phyloP scores from a whole-genome alignment of 2,888 invertebrate genomes.

The Drosophila mimetica region DNA sequence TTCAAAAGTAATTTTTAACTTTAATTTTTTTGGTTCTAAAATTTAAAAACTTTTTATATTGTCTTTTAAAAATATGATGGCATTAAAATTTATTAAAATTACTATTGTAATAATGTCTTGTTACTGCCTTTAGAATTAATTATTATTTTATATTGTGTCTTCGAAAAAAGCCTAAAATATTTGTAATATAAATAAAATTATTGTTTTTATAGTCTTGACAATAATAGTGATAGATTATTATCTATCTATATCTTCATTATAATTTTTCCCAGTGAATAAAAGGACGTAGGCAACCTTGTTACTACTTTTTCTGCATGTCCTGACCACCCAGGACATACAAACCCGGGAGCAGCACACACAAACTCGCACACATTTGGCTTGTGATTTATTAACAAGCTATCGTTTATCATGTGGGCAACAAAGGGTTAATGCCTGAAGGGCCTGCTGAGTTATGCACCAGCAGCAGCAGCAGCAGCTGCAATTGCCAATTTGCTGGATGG shows the following conservation, averaged over 20 bases:
- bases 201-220: too few relatives aligned
- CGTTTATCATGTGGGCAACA: slow-evolving; percentile 76
- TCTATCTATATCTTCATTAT: too few relatives aligned
- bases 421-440: slow-evolving; percentile 61
- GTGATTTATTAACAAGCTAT: slow-evolving; percentile 77
- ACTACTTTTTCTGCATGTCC: slow-evolving; percentile 28
- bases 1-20: background rate
- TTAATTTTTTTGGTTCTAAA: too few relatives aligned
- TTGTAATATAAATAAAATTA: too few relatives aligned
- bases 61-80: too few relatives aligned
- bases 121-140: too few relatives aligned
- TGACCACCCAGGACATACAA: slow-evolving; percentile 20
- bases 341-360: slow-evolving; percentile 27
- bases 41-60: too few relatives aligned
- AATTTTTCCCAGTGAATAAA: slow-evolving; percentile 3
- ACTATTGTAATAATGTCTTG: too few relatives aligned
- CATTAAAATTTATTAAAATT: too few relatives aligned
- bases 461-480: slow-evolving; percentile 26
- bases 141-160: too few relatives aligned
- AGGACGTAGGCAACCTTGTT: slow-evolving; percentile 18
- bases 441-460: slow-evolving; percentile 41
- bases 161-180: too few relatives aligned
- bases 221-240: too few relatives aligned
- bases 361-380: slow-evolving; percentile 53
- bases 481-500: slow-evolving; percentile 45